A percentile compares a stretch with the other conserved stretches of the same genome.
phyloP scores from a whole-genome alignment of 2,888 invertebrate genomes.

The Nebria brevicollis region DNA sequence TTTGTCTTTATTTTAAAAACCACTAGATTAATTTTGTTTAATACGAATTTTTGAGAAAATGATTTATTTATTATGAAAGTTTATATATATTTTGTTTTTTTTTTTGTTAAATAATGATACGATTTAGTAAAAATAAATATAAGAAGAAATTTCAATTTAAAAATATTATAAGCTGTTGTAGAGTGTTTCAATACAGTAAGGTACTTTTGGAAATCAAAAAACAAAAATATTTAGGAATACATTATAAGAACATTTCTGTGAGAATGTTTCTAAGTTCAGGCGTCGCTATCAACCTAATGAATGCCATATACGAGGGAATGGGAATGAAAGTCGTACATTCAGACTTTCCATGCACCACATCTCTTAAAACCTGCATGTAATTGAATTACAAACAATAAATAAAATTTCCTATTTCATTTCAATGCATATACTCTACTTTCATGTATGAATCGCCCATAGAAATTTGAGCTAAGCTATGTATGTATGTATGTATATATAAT shows the following conservation, averaged over 20 bases:
- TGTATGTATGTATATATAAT: background rate
- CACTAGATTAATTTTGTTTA: too few relatives aligned
- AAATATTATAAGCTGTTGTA: too few relatives aligned
- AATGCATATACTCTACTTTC: background rate
- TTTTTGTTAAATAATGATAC: too few relatives aligned
- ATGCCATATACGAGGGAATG: background rate
- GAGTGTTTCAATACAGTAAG: background rate
- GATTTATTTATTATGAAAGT: too few relatives aligned
- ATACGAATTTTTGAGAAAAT: too few relatives aligned
- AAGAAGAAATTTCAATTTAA: too few relatives aligned
- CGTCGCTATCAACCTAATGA: constrained; percentile 12
- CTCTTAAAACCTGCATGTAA: constrained; percentile 8
- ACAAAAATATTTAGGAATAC: background rate
- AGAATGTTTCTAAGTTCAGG: background rate
- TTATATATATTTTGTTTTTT: too few relatives aligned
- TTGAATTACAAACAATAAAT: constrained; percentile 12
- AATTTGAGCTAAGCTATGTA: background rate
- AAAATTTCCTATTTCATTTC: constrained; percentile 8
- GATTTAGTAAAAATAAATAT: too few relatives aligned
- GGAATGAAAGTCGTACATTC: background rate
- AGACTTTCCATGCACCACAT: background rate
- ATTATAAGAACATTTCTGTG: background rate
- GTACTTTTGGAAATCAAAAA: background rate
- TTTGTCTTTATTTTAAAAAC: too few relatives aligned
- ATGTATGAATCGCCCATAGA: background rate